Conservation (phyloP, 2,888 invertebrate species). For the Pseudococcus longispinus region DNA sequence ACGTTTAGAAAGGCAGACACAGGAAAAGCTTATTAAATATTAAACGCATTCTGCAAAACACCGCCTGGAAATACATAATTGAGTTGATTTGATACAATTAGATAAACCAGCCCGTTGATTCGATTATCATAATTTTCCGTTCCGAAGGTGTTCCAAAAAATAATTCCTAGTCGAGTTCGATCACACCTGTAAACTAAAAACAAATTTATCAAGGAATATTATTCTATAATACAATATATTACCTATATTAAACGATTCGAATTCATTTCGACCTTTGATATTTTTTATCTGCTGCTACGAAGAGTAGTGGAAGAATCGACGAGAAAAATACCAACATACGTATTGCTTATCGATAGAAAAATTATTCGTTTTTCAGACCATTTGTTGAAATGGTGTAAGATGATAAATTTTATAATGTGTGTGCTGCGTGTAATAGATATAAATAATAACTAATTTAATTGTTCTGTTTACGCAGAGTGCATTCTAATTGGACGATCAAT, state of each 20-base stretch:
- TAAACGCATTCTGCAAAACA: slow-evolving; percentile 20
- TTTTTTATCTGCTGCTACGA: neutral
- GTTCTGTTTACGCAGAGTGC: slow-evolving; percentile 2
- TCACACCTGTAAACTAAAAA: neutral
- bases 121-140: neutral
- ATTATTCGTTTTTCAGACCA: neutral
- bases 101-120: neutral
- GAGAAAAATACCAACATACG: neutral
- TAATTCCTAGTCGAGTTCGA: neutral
- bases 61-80: slow-evolving; percentile 52
- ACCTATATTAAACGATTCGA: neutral
- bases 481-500: slow-evolving; percentile 24
- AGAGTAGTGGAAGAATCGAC: neutral
- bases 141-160: neutral
- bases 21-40: slow-evolving; percentile 47
- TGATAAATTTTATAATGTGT: neutral
- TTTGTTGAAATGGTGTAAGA: neutral
- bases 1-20: slow-evolving; percentile 26
- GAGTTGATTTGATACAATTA: slow-evolving; percentile 48
- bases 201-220: neutral
- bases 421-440: neutral
- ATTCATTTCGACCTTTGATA: slow-evolving; percentile 34
- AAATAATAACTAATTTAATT: slow-evolving; percentile 20
- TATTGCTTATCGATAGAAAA: slow-evolving; percentile 1
- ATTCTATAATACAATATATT: neutral